Evolutionary conservation across 2,113 vertebrate species (phyloP).

Genomic region (Corydoras sp.): DNA sequence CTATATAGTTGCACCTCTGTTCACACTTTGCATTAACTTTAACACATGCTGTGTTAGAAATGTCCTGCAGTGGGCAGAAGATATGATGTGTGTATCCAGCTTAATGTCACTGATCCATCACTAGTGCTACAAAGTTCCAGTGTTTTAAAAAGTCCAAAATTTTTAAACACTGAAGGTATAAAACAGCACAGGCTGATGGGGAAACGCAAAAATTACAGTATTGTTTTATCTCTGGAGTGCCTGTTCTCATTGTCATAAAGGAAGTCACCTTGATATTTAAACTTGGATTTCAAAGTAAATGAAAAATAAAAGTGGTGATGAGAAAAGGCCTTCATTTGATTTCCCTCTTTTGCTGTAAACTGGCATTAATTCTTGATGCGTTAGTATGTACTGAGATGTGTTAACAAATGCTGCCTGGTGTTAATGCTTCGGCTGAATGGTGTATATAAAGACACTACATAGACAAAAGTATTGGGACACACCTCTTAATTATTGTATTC

Average conservation of each 20-base stretch:
- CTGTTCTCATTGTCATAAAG: conserved; percentile 10
- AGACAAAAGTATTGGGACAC: no score
- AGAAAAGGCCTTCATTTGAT: not conserved
- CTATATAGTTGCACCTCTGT: no score
- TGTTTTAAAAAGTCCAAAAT: not conserved
- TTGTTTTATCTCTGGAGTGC: conserved; percentile 10
- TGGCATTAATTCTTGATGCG: not conserved
- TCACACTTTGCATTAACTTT: no score
- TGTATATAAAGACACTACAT: no score
- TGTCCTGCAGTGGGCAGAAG: not conserved
- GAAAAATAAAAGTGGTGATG: not conserved
- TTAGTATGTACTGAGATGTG: not conserved
- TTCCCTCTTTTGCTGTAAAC: not conserved
- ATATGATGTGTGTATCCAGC: not conserved
- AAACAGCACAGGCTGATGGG: not conserved
- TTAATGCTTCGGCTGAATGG: no score
- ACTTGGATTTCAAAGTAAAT: conserved; percentile 10
- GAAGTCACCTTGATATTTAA: not conserved
- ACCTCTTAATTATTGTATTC: no score
- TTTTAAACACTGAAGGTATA: not conserved
- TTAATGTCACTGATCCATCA: not conserved
- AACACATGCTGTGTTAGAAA: not conserved
- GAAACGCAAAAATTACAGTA: not conserved
- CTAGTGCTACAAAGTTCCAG: not conserved
- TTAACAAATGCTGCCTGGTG: not conserved